These are phyloP conservation scores for Phylloscopus trochilus DNA, from an alignment of 2,113 vertebrate species.

Conservation along the genomic window DNA sequence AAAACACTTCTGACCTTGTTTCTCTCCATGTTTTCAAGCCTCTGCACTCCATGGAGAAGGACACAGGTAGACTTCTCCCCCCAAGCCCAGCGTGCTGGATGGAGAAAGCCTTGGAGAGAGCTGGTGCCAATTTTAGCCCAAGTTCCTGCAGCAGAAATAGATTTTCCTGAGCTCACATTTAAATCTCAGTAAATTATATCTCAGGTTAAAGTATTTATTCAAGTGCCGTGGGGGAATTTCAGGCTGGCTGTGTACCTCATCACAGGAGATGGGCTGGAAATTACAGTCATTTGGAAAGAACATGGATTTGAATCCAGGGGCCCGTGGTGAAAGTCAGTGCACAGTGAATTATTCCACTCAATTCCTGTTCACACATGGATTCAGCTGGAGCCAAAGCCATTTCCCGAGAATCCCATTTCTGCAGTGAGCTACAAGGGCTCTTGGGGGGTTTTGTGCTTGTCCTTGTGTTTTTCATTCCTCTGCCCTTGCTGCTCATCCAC, in stretches of 20 bases:
- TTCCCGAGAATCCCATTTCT: background rate
- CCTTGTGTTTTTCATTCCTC: background rate
- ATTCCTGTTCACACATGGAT: background rate
- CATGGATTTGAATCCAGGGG: background rate
- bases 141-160: background rate
- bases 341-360: background rate
- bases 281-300: conserved; percentile 65
- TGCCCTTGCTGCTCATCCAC: background rate
- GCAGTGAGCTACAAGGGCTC: background rate
- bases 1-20: background rate
- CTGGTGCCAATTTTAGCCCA: background rate
- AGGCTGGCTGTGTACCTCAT: conserved; percentile 14
- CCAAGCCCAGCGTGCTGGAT: background rate
- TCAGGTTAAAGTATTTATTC: conserved; percentile 56
- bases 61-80: background rate
- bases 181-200: conserved; percentile 57
- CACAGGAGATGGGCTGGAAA: conserved; percentile 51
- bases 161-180: background rate
- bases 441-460: background rate
- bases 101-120: background rate
- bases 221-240: conserved; percentile 26
- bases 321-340: background rate
- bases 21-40: background rate
- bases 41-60: background rate
- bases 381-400: background rate